Conservation (phyloP, 2,113 vertebrate species). For the Pontoporia blainvillei region DNA sequence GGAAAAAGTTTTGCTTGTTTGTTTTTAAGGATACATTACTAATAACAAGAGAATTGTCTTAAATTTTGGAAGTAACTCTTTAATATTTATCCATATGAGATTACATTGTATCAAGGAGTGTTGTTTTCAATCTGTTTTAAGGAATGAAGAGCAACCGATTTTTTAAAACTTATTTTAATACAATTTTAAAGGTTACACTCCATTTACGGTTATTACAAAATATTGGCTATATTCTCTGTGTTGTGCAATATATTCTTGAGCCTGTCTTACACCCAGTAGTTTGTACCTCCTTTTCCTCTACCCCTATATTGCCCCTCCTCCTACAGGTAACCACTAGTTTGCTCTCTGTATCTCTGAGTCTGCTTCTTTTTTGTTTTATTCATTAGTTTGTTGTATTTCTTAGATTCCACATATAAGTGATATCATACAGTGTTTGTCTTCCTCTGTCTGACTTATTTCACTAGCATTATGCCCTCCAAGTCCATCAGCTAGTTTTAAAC, state of each 20-base stretch:
- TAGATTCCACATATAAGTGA: neutral
- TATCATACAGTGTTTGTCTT: neutral
- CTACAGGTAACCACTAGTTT: neutral
- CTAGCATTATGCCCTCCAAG: neutral
- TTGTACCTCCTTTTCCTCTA: neutral
- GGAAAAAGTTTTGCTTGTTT: neutral
- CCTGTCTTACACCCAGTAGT: neutral
- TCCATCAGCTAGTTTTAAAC: neutral
- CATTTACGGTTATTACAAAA: neutral
- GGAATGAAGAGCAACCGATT: neutral
- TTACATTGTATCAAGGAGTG: neutral
- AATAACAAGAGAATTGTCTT: neutral
- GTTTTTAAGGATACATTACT: neutral
- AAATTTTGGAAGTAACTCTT: neutral
- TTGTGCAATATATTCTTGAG: neutral
- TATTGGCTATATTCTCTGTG: neutral
- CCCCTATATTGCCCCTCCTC: too few relatives aligned
- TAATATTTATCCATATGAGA: neutral
- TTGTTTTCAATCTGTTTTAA: neutral
- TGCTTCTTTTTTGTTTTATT: neutral
- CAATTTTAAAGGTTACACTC: neutral
- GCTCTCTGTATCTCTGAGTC: neutral
- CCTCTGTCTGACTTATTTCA: neutral
- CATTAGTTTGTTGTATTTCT: neutral
- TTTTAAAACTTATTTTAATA: neutral